Conservation (phyloP, 2,113 vertebrate species). For the Microcebus jonahi region DNA sequence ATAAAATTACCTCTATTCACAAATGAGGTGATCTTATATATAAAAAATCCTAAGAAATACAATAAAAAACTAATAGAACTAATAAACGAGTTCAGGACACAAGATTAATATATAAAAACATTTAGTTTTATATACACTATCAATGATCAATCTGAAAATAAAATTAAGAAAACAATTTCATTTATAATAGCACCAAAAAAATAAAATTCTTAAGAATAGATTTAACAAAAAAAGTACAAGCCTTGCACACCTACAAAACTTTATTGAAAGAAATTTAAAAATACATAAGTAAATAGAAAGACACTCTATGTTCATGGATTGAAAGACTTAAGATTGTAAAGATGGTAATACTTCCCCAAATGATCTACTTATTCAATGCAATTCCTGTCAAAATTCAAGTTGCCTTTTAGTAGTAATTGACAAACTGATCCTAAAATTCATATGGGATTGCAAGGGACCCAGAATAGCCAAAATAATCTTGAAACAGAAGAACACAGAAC, state of each 20-base stretch:
- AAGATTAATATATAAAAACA: background rate
- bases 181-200: background rate
- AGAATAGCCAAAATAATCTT: too few species aligned
- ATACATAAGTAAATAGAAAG: background rate
- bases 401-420: too few species aligned
- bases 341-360: too few species aligned
- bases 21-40: background rate
- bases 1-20: background rate
- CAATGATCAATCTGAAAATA: background rate
- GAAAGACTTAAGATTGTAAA: too few species aligned
- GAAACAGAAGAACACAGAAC: too few species aligned
- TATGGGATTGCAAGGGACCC: too few species aligned
- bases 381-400: too few species aligned
- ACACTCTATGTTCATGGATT: too few species aligned
- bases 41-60: background rate
- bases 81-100: background rate
- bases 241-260: background rate
- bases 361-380: too few species aligned
- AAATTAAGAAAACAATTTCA: conserved; percentile 14
- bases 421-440: too few species aligned
- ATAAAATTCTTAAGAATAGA: background rate
- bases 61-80: background rate
- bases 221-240: background rate
- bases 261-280: conserved; percentile 1
- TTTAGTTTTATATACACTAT: background rate